phyloP scores from a whole-genome alignment of 2,888 invertebrate species.

The Carpatolechia fugitivella region DNA sequence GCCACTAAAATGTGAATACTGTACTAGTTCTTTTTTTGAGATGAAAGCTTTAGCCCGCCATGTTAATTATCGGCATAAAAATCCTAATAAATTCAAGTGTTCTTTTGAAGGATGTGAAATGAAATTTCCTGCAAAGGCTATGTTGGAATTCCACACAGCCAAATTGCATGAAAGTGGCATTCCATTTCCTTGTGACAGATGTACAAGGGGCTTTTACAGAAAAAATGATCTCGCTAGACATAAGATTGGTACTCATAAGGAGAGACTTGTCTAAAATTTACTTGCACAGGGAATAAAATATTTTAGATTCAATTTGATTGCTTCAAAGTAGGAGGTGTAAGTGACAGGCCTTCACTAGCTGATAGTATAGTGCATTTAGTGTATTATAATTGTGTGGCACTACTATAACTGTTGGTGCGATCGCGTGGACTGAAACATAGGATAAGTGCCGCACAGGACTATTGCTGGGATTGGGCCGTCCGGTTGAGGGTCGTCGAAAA shows the following conservation, averaged over 20 bases:
- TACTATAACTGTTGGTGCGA: too few species aligned
- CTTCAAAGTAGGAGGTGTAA: too few species aligned
- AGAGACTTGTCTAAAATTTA: constrained; percentile 34
- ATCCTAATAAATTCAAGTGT: constrained; percentile 56
- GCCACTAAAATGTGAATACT: constrained; percentile 60
- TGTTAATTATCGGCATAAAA: constrained; percentile 58
- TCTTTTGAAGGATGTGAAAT: constrained; percentile 45
- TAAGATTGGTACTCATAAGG: constrained; percentile 59
- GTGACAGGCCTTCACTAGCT: too few species aligned
- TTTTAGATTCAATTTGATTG: too few species aligned
- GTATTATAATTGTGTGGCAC: too few species aligned
- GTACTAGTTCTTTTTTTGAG: constrained; percentile 56
- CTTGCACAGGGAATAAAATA: too few species aligned
- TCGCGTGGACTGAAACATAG: too few species aligned
- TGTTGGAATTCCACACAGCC: constrained; percentile 58
- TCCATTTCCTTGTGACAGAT: constrained; percentile 58
- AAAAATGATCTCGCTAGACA: constrained; percentile 66
- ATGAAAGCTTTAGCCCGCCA: constrained; percentile 56
- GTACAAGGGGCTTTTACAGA: constrained; percentile 63
- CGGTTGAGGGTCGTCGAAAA: too few species aligned
- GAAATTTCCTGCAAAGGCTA: constrained; percentile 56
- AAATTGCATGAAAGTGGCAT: constrained; percentile 56
- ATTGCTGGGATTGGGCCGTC: too few species aligned
- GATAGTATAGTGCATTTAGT: too few species aligned
- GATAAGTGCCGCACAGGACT: too few species aligned